A percentile compares a stretch with the other conserved stretches of the same genome.
These are phyloP conservation scores for Propithecus coquereli DNA, from an alignment of 2,113 vertebrate genomes.

Conservation along the genomic window DNA sequence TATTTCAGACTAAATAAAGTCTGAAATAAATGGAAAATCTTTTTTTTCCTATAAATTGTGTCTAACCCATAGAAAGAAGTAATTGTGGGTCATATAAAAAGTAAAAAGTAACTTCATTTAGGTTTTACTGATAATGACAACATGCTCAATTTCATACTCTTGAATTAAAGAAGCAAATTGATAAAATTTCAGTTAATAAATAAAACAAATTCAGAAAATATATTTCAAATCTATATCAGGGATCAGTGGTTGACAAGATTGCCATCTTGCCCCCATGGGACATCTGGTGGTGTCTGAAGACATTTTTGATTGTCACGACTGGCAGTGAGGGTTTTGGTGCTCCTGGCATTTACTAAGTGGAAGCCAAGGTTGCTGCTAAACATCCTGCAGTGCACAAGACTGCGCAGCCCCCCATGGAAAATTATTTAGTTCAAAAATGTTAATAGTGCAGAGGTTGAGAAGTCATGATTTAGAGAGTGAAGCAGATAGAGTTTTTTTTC, in stretches of 20 bases:
- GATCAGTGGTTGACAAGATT: background rate
- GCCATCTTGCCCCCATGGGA: background rate
- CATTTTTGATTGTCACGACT: background rate
- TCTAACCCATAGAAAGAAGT: background rate
- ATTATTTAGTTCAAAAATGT: background rate
- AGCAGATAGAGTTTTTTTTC: background rate
- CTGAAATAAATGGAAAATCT: background rate
- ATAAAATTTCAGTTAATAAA: background rate
- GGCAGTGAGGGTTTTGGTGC: background rate
- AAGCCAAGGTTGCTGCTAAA: background rate
- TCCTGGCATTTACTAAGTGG: background rate
- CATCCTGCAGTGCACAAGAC: too few relatives aligned
- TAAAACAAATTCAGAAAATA: background rate
- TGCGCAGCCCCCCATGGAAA: too few relatives aligned
- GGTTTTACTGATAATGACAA: background rate
- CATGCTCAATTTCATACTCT: background rate
- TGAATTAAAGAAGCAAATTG: background rate
- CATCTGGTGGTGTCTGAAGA: background rate
- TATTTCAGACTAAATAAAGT: background rate
- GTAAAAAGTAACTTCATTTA: background rate
- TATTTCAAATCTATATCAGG: background rate
- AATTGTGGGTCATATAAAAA: background rate
- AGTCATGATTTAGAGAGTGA: background rate
- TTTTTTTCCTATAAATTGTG: background rate
- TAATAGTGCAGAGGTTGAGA: background rate